Conservation (phyloP, 2,888 invertebrate species). For the Spodoptera picta region DNA sequence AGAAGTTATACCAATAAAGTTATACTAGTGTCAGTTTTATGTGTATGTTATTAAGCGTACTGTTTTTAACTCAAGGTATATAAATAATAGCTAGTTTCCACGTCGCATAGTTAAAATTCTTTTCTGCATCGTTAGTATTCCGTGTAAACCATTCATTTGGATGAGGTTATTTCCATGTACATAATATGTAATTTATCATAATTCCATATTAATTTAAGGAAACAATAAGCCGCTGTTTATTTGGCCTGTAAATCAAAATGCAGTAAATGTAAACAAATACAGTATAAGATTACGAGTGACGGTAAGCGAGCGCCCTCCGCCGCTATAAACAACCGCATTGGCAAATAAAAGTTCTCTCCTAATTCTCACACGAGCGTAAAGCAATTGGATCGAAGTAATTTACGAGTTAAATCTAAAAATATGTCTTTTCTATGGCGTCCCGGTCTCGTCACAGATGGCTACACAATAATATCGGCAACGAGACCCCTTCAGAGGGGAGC, state of each 20-base stretch:
- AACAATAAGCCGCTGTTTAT: slow-evolving; percentile 42
- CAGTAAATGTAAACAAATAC: slow-evolving; percentile 48
- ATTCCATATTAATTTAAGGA: slow-evolving; percentile 28
- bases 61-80: slow-evolving; percentile 20
- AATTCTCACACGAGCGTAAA: slow-evolving; percentile 87
- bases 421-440: slow-evolving; percentile 85
- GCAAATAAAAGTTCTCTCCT: slow-evolving; percentile 80
- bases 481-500: slow-evolving; percentile 79
- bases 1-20: not conserved
- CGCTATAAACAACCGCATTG: slow-evolving; percentile 77
- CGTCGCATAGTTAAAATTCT: slow-evolving; percentile 33
- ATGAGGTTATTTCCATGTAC: slow-evolving; percentile 20
- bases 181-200: slow-evolving; percentile 10
- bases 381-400: slow-evolving; percentile 87
- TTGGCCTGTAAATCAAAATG: slow-evolving; percentile 37
- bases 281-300: slow-evolving; percentile 41
- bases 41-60: slow-evolving; percentile 11
- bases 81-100: slow-evolving; percentile 45
- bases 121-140: slow-evolving; percentile 41
- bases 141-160: slow-evolving; percentile 34
- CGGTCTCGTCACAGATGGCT: slow-evolving; percentile 86
- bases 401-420: slow-evolving; percentile 88
- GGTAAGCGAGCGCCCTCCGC: slow-evolving; percentile 46
- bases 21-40: slow-evolving; percentile 28
- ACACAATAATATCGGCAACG: slow-evolving; percentile 82